A percentile compares a stretch with the other conserved stretches of the same genome.
Conservation (phyloP, 2,888 invertebrate genomes). For the Bombylius major region DNA sequence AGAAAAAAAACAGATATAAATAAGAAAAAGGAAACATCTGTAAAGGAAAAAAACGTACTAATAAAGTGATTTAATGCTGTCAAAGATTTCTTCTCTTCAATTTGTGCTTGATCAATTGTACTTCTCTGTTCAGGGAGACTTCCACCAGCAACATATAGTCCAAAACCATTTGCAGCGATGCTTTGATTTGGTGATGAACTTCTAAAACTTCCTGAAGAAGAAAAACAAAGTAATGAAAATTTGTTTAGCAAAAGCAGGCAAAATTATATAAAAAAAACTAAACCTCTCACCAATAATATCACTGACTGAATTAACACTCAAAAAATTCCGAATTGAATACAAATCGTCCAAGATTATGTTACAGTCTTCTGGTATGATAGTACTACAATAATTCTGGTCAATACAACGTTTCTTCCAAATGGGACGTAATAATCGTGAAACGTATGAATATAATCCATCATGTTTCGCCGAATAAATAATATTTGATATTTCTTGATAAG, state of each 20-base stretch:
- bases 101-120: slow-evolving; percentile 38
- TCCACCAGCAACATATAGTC: slow-evolving; percentile 17
- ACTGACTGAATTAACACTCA: slow-evolving; percentile 50
- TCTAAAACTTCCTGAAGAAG: slow-evolving; percentile 18
- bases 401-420: slow-evolving; percentile 78
- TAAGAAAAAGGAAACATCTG: neutral
- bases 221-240: neutral
- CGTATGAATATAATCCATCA: slow-evolving; percentile 84
- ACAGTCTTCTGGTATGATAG: slow-evolving; percentile 56
- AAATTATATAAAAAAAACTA: neutral
- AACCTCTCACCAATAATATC: slow-evolving; percentile 25
- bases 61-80: slow-evolving; percentile 62
- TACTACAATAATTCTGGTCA: slow-evolving; percentile 53
- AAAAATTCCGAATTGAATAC: slow-evolving; percentile 59
- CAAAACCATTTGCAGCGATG: slow-evolving; percentile 21
- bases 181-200: slow-evolving; percentile 18
- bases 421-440: slow-evolving; percentile 74
- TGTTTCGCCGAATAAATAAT: slow-evolving; percentile 68
- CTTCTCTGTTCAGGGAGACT: slow-evolving; percentile 26
- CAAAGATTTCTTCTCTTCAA: slow-evolving; percentile 63
- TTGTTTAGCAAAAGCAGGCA: neutral
- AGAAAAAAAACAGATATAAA: neutral
- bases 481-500: slow-evolving; percentile 20
- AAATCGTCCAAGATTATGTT: slow-evolving; percentile 61
- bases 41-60: slow-evolving; percentile 28